Base-by-base conservation (phyloP, 2,797 vertebrate genomes). In the Pygocentrus nattereri region DNA sequence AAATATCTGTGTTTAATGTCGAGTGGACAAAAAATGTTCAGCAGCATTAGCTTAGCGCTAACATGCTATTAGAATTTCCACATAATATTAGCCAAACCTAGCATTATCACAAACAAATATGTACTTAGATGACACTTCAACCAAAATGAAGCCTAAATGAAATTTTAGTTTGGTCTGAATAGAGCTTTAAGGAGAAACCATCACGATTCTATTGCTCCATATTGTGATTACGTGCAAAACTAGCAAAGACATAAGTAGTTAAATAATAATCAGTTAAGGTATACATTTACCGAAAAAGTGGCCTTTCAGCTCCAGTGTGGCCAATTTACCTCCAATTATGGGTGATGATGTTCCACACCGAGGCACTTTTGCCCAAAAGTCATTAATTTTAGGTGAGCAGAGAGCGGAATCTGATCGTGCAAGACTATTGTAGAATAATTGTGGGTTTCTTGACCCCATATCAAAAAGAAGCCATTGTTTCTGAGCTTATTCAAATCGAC, bases 401-500 rank as follows among this genome's bases (percentile, higher is more conserved):
- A 44, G 25, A 71, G 59, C 73, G 41, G 18, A 16, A 61, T 68
- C 31, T 47, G 72, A 84, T 72, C 67, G 52, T 73, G 58, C 52
- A 52, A 34, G 52, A 49, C 67, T 81, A 54, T 69, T 84, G 58
- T 79, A 31, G 52, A 84, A 38, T 27, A 78, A 67, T 70, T 59
- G 49, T 49, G 31, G 6, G 27, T 61, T 52, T 61, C 67, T 49
- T 71, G 38, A 25, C 61, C 23, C 27, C 58, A 52, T 76, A 79
- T 81, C 47, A 81, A 74, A 62, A 58, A 47, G 50, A 65, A 76
- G 68, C 71, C 23, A 69, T 78, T 78, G 68, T 68, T 74, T 77
- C 13, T 7, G 64, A 74, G 56, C 74, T 84, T 67, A 72, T 87
- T 83, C 76, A 69, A 84, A 69, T 77, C 31, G 61, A 76, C 84